phyloP scores from a whole-genome alignment of 2,888 invertebrate species.

The Metellina segmentata region DNA sequence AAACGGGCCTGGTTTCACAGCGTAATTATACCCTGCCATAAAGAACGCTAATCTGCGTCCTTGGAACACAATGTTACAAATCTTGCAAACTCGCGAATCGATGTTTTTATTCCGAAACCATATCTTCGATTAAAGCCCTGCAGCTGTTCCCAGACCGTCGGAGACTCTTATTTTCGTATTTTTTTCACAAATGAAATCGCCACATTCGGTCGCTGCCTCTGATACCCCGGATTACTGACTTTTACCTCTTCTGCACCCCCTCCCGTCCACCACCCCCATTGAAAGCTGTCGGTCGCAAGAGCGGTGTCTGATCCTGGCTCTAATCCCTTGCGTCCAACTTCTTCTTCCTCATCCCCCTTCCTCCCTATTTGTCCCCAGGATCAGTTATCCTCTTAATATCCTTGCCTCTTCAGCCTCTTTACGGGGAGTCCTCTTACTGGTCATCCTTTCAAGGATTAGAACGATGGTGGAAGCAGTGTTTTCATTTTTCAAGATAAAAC shows the following conservation, averaged over 20 bases:
- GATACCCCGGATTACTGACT: constrained; percentile 68
- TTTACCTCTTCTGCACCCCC: constrained; percentile 40
- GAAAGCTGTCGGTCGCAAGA: constrained; percentile 61
- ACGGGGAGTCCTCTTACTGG: constrained; percentile 61
- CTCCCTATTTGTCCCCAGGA: constrained; percentile 58
- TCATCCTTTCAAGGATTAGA: constrained; percentile 74
- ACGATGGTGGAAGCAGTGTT: constrained; percentile 67
- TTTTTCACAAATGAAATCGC: constrained; percentile 64
- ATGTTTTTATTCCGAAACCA: neutral
- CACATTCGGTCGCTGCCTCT: constrained; percentile 51
- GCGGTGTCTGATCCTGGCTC: constrained; percentile 64
- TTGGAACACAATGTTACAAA: constrained; percentile 11
- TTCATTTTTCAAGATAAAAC: constrained; percentile 73
- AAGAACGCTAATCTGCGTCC: neutral
- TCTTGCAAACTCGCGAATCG: neutral
- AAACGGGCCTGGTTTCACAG: no score
- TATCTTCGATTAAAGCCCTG: constrained; percentile 42
- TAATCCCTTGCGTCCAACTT: constrained; percentile 70
- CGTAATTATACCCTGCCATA: neutral
- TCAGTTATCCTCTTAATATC: constrained; percentile 74
- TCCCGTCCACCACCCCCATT: constrained; percentile 15
- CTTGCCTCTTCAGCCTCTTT: constrained; percentile 68
- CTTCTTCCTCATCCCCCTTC: constrained; percentile 40
- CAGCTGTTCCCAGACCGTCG: constrained; percentile 53
- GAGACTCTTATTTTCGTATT: constrained; percentile 9